Evolutionary conservation across 2,113 vertebrate species (phyloP), one percentile per base, ranked within the genome.

Genomic region (Phaetusa simplex): DNA sequence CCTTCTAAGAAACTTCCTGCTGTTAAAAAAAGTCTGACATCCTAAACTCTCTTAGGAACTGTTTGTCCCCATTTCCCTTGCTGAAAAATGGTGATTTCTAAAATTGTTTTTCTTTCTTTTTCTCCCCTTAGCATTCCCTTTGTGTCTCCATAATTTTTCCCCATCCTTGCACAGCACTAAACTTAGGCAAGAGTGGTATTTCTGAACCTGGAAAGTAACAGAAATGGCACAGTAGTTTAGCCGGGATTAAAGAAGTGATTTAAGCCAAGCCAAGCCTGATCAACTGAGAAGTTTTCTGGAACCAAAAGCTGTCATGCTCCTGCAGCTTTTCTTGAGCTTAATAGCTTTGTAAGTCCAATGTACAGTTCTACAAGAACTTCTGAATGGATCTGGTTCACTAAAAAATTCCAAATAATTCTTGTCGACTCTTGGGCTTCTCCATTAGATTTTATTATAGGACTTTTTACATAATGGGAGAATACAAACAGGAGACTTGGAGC

Each of bases 401-500:
- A 93, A 86, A 94, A 90, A 86, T 93, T 93, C 74, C 50, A 80
- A 95, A 58, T 92, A 90, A 70, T 74, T 87, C 58, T 90, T 88
- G 26, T 55, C 9, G 22, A 73, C 66, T 84, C 69, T 65, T 52
- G 73, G 47, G 26, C 47, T 89, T 79, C 86, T 87, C 43, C 42
- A 71, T 84, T 91, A 95, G 89, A 78, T 95, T 88, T 96, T 96
- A 96, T 95, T 96, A 92, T 69, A 88, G 43, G 67, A 87, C 61
- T 73, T 96, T 96, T 96, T 94, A 82, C 88, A 94, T 97, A 96
- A 97, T 93, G 55, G 84, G 71, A 96, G 77, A 92, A 77, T 74
- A 94, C 93, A 96, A 96, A 92, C 92, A 89, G 88, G 81, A 95
- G 89, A 91, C 91, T 97, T 88, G 89, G 90, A 96, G 82, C 87